Evolutionary conservation across 53 echinoderm and acorn worm species (phyloP), one percentile per base, ranked within the genome.

Genomic region (Hippasteria phrygiana): DNA sequence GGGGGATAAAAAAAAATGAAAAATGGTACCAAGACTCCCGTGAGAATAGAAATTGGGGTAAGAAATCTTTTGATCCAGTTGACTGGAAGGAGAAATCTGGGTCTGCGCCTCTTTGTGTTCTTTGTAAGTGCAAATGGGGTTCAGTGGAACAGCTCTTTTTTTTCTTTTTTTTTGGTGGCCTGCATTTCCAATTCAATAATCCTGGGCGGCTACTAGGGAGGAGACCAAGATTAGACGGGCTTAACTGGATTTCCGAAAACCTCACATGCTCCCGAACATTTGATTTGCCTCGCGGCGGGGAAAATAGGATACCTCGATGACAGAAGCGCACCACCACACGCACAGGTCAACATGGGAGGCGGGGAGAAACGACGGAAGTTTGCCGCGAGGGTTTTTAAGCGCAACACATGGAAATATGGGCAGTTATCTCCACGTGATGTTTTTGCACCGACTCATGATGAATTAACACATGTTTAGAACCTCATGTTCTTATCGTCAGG

Each of bases 171-270:
- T 51, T 50, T 11, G 75, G 75, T 75, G 75, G n/a, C 50, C 75
- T 50, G 50, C 31, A 75, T 63, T 84, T 70, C 82, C 84, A 84
- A 84, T 84, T 84, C 84, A 70, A 48, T 84, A 84, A 84, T 84
- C 84, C 84, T 69, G 70, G 84, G 84, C 84, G 70, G 84, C 84
- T 67, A 84, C 14, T 22, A 37, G 84, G 84, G 84, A 67, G 84
- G 84, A 38, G 84, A 84, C 50, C 18, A 20, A 65, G 84, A 84
- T 84, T 84, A 84, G 84, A 84, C 35, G 20, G 48, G 84, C 70
- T 84, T 84, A 84, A 84, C 66, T 84, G 84, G 84, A 84, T 84
- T 84, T 84, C 84, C 84, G 70, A 70, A 72, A 81, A 84, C 84
- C 84, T 66, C 84, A 84, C 84, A 84, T 84, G 84, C 84, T 67